These are phyloP conservation scores for Thrips palmi DNA, from an alignment of 1,140 invertebrate species.

Conservation along the genomic window DNA sequence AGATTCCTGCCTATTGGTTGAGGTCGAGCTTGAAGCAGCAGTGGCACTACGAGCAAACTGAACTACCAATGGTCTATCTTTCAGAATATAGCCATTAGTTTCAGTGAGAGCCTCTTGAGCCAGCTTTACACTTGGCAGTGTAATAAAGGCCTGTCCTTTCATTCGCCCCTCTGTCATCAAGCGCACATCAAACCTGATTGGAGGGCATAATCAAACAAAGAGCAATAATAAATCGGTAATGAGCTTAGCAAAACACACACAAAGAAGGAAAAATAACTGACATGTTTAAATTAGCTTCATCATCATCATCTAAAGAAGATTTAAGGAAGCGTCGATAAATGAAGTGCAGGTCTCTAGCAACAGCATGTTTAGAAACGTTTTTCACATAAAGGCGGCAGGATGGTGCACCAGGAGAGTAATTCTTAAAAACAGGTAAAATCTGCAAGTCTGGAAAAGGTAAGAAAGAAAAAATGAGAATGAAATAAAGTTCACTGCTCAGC, in stretches of 20 bases:
- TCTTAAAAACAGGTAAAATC: conserved; percentile 64
- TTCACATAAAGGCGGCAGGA: conserved; percentile 80
- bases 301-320: conserved; percentile 18
- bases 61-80: conserved; percentile 79
- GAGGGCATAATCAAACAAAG: conserved; percentile 11
- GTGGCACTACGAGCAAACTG: conserved; percentile 58
- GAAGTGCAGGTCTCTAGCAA: conserved; percentile 50
- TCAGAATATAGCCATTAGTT: conserved; percentile 76
- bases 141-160: conserved; percentile 91
- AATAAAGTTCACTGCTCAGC: conserved; percentile 2
- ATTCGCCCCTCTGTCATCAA: conserved; percentile 89
- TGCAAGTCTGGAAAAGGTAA: conserved; percentile 41
- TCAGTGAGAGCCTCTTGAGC: conserved; percentile 60
- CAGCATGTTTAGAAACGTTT: conserved; percentile 70
- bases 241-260: neutral
- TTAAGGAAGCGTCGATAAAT: conserved; percentile 55
- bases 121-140: conserved; percentile 46
- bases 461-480: conserved; percentile 2
- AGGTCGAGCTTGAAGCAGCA: too few relatives aligned
- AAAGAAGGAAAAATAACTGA: conserved; percentile 7
- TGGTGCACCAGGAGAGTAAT: conserved; percentile 64
- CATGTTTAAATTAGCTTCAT: conserved; percentile 22
- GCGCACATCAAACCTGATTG: conserved; percentile 64
- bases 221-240: neutral
- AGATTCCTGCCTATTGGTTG: too few relatives aligned